Conservation (phyloP, 1,140 invertebrate species). For the Elysia chlorotica region DNA sequence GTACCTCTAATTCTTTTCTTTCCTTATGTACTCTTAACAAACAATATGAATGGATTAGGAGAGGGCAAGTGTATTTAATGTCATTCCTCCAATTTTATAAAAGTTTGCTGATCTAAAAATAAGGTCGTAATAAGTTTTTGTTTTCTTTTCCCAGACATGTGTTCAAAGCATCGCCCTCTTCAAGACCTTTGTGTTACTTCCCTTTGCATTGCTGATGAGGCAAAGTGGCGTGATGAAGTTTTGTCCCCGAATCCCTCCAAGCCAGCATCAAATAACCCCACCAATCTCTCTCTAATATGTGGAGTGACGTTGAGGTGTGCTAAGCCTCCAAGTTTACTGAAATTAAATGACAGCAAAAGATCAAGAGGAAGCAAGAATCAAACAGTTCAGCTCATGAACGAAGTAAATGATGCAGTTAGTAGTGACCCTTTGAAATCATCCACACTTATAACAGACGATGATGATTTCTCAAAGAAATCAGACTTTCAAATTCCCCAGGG, state of each 20-base stretch:
- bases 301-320: constrained; percentile 47
- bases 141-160: constrained; percentile 5
- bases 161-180: constrained; percentile 39
- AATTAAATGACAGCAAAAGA: background rate
- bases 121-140: background rate
- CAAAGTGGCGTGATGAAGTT: constrained; percentile 9
- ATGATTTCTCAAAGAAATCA: background rate
- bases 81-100: no score
- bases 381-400: constrained; percentile 69
- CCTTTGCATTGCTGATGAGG: constrained; percentile 44
- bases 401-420: constrained; percentile 68
- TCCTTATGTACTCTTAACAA: background rate
- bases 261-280: constrained; percentile 8
- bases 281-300: constrained; percentile 51
- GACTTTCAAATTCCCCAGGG: constrained; percentile 14
- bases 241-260: constrained; percentile 15
- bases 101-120: no score
- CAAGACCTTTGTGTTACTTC: constrained; percentile 54
- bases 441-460: constrained; percentile 20
- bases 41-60: no score
- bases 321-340: constrained; percentile 19
- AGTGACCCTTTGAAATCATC: constrained; percentile 41
- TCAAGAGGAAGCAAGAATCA: constrained; percentile 21
- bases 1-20: background rate
- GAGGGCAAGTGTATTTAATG: no score